Percentiles rank a stretch among this genome's conserved stretches.
These are phyloP conservation scores for Temnothorax curvispinosus DNA, from an alignment of 1,140 invertebrate species.

Conservation along the genomic window DNA sequence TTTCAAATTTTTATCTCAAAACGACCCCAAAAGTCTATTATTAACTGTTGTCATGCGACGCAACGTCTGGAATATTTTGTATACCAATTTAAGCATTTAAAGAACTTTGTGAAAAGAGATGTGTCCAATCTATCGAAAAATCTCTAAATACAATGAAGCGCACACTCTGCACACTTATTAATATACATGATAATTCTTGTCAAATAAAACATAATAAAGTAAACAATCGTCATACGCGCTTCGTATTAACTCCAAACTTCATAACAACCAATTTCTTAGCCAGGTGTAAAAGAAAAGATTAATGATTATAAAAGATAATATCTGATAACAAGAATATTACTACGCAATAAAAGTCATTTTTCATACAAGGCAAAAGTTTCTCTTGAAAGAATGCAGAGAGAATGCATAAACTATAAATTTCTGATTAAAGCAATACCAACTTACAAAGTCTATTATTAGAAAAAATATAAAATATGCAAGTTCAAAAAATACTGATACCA, in stretches of 20 bases:
- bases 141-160: neutral
- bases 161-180: neutral
- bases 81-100: conserved; percentile 11
- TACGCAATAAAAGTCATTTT: neutral
- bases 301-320: conserved; percentile 11
- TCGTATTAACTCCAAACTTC: neutral
- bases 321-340: neutral
- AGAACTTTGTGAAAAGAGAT: neutral
- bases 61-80: neutral
- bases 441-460: neutral
- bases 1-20: neutral
- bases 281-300: neutral
- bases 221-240: neutral
- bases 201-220: neutral
- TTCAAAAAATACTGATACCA: neutral
- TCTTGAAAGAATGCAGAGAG: neutral
- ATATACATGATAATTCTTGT: conserved; percentile 1
- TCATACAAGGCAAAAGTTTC: conserved; percentile 19
- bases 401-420: conserved; percentile 22
- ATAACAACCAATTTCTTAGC: neutral
- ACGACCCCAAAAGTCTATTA: neutral
- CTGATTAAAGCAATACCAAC: conserved; percentile 1
- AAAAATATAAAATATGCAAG: neutral
- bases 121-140: neutral
- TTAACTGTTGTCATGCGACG: neutral